Percentiles rank a stretch among this genome's conserved stretches.
Conservation (phyloP, 2,113 vertebrate genomes). For the Grantiella picta region DNA sequence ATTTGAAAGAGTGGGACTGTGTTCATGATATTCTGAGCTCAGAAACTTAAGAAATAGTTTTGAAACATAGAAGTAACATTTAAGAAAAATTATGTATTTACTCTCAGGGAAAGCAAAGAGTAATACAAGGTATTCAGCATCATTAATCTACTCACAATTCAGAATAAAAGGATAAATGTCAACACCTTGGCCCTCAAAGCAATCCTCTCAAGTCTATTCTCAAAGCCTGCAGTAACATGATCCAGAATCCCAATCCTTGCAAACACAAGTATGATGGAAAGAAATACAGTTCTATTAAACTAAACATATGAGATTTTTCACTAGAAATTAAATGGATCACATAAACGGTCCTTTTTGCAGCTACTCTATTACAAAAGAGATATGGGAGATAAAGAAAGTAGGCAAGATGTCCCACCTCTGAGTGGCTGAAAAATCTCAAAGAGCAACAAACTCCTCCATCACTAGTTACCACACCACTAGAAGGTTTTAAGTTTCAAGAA, state of each 20-base stretch:
- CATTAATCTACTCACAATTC: neutral
- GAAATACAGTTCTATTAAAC: neutral
- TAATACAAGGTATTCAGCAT: neutral
- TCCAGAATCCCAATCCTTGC: neutral
- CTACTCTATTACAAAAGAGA: neutral
- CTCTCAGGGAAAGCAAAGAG: neutral
- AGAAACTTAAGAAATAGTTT: neutral
- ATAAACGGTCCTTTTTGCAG: neutral
- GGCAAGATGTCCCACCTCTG: neutral
- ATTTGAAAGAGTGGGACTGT: neutral
- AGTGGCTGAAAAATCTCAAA: neutral
- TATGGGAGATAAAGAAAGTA: neutral
- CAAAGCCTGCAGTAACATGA: neutral
- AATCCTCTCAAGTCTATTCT: neutral
- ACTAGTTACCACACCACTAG: neutral
- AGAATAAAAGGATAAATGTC: neutral
- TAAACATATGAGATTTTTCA: neutral
- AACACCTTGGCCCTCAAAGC: neutral
- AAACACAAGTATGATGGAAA: neutral
- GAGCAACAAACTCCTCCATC: neutral
- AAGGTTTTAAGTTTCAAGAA: neutral
- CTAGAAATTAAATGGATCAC: neutral
- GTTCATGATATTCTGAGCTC: neutral
- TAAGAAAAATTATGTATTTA: neutral
- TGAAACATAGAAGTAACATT: neutral